These are phyloP conservation scores for Megalops atlanticus DNA, from an alignment of 2,113 vertebrate genomes.

Conservation along the genomic window DNA sequence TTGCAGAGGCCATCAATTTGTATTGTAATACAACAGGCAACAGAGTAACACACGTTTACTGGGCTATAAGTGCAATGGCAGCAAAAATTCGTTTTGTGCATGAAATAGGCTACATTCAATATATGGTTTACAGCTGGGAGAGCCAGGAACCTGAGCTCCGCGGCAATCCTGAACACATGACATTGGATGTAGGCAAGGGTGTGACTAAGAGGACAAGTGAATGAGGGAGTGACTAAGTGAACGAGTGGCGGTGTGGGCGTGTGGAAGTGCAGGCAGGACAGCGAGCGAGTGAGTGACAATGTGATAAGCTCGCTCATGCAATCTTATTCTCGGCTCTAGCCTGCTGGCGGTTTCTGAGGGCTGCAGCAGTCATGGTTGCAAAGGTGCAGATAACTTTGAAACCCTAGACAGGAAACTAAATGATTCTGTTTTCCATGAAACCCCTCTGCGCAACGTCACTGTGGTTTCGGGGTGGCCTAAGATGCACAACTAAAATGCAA, in stretches of 20 bases:
- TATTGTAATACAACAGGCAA: not conserved
- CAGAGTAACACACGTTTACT: not conserved
- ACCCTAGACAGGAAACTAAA: constrained; percentile 6
- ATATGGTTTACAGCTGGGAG: not conserved
- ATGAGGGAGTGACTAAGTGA: not conserved
- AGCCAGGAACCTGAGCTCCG: not conserved
- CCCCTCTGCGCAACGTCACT: not conserved
- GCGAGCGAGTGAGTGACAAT: not conserved
- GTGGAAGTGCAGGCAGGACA: not conserved
- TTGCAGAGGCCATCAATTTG: not conserved
- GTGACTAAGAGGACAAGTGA: not conserved
- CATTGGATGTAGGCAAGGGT: not conserved
- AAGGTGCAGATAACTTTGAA: constrained; percentile 3
- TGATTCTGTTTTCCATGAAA: constrained; percentile 36
- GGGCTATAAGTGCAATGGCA: not conserved
- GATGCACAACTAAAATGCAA: not conserved
- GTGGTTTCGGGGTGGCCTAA: constrained; percentile 26
- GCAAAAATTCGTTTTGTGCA: not conserved
- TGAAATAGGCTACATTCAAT: not conserved
- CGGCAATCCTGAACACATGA: not conserved
- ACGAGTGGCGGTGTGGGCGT: not conserved
- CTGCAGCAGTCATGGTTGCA: constrained; percentile 6
- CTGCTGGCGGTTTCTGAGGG: constrained; percentile 15
- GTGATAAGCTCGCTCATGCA: not conserved
- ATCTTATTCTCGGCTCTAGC: not conserved